phyloP scores from a whole-genome alignment of 2,113 vertebrate genomes.

The Zeus faber region DNA sequence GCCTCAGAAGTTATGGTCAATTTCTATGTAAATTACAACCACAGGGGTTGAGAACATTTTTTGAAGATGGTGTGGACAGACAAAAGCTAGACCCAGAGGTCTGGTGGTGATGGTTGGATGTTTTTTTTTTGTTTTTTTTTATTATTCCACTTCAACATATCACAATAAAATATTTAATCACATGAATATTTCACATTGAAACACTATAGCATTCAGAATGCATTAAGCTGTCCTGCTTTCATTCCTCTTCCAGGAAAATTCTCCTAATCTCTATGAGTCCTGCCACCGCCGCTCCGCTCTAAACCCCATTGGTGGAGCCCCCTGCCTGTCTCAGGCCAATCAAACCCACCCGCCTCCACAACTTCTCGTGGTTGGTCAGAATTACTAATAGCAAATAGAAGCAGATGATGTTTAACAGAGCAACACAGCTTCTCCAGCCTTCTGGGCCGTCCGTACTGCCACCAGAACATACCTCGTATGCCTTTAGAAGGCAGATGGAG shows the following conservation, averaged over 20 bases:
- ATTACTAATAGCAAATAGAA: slow-evolving; percentile 27
- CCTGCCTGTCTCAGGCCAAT: slow-evolving; percentile 29
- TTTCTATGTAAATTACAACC: no score
- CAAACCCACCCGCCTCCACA: slow-evolving; percentile 8
- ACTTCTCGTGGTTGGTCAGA: slow-evolving; percentile 37
- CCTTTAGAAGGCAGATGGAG: slow-evolving; percentile 40
- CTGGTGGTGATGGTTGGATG: slow-evolving; percentile 19
- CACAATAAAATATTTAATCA: slow-evolving; percentile 69
- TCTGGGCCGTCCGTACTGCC: slow-evolving; percentile 8
- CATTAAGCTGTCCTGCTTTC: slow-evolving; percentile 42
- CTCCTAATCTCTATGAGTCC: slow-evolving; percentile 14
- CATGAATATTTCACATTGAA: slow-evolving; percentile 64
- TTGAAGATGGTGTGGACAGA: slow-evolving; percentile 30
- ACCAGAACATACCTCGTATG: slow-evolving; percentile 18
- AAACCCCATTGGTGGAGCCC: slow-evolving; percentile 25
- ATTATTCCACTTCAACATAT: slow-evolving; percentile 54
- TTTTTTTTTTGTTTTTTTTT: slow-evolving; percentile 50
- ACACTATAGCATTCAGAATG: slow-evolving; percentile 60
- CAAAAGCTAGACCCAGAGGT: slow-evolving; percentile 24
- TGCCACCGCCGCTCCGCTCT: slow-evolving; percentile 7
- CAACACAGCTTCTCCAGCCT: slow-evolving; percentile 11
- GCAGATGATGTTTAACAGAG: slow-evolving; percentile 11
- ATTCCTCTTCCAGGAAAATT: slow-evolving; percentile 33
- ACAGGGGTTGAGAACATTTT: background rate
- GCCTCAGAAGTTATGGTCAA: no score